Evolutionary conservation across 2,888 invertebrate species (phyloP).

Genomic region (Aphidius colemani): DNA sequence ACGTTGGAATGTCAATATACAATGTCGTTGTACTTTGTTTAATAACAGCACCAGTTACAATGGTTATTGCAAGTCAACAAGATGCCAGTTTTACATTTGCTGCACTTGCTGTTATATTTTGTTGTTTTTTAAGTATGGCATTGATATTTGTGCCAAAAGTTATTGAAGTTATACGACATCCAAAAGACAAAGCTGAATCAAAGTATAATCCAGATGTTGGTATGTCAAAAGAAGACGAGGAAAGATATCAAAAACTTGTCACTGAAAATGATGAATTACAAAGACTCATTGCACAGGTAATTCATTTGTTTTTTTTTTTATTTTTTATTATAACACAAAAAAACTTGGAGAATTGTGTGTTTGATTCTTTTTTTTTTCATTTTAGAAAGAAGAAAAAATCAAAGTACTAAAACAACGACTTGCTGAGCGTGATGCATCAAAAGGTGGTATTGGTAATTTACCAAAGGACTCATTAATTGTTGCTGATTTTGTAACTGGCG

Average conservation of each 20-base stretch:
- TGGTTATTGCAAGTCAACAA: slow-evolving; percentile 96
- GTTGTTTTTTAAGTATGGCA: slow-evolving; percentile 97
- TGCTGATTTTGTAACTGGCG: slow-evolving; percentile 76
- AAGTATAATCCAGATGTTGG: slow-evolving; percentile 84
- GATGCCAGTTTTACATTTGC: slow-evolving; percentile 98
- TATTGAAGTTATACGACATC: slow-evolving; percentile 88
- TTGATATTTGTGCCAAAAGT: slow-evolving; percentile 98
- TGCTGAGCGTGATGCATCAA: slow-evolving; percentile 73
- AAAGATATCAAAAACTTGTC: slow-evolving; percentile 88
- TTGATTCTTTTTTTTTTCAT: slow-evolving; percentile 27
- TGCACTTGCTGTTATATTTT: slow-evolving; percentile 94
- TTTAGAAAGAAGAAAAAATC: slow-evolving; percentile 88
- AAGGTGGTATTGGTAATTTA: slow-evolving; percentile 58
- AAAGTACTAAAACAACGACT: slow-evolving; percentile 79
- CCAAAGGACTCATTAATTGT: slow-evolving; percentile 74
- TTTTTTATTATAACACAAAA: neutral
- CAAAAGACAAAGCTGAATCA: slow-evolving; percentile 84
- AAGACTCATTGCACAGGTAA: slow-evolving; percentile 89
- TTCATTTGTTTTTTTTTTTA: neutral
- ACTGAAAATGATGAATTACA: slow-evolving; percentile 96
- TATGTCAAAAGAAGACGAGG: slow-evolving; percentile 90
- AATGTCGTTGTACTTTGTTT: slow-evolving; percentile 97
- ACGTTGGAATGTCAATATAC: slow-evolving; percentile 99
- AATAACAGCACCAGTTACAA: slow-evolving; percentile 96
- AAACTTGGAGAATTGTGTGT: too few species aligned